Percentiles rank a stretch among this genome's conserved stretches.
phyloP scores from a whole-genome alignment of 2,113 vertebrate genomes.

The Clarias magur region DNA sequence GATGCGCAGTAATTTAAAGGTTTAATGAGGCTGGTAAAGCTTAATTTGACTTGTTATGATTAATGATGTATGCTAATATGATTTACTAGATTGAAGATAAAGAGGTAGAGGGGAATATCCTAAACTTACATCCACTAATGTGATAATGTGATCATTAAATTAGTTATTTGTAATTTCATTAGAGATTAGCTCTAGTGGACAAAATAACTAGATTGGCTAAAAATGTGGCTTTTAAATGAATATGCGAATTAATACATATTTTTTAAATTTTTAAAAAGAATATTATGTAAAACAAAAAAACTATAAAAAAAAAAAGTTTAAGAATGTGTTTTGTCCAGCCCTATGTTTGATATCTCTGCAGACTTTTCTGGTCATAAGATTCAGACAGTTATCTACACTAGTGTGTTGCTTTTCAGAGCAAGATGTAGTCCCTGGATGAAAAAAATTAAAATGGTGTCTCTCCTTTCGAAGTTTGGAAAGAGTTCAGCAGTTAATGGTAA shows the following conservation, averaged over 20 bases:
- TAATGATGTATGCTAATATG: neutral
- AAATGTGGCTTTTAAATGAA: too few species aligned
- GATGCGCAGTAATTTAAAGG: neutral
- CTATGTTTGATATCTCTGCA: neutral
- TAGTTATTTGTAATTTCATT: neutral
- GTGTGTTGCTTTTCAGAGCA: neutral
- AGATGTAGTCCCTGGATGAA: neutral
- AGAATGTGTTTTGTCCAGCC: neutral
- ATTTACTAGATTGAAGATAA: neutral
- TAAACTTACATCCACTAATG: neutral
- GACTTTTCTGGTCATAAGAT: neutral
- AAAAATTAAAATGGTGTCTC: neutral
- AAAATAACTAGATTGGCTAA: neutral
- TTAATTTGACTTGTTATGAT: neutral
- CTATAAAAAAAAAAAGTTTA: neutral
- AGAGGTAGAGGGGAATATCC: neutral
- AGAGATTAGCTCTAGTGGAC: neutral
- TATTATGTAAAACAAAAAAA: neutral
- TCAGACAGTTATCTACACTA: neutral
- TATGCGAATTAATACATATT: too few species aligned
- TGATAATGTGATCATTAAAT: neutral
- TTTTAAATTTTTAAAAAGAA: too few species aligned
- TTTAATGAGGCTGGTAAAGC: neutral
- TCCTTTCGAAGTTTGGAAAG: neutral
- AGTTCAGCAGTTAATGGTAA: neutral